Conservation (phyloP, 2,888 invertebrate species). For the Rhagophthalmus giganteus region DNA sequence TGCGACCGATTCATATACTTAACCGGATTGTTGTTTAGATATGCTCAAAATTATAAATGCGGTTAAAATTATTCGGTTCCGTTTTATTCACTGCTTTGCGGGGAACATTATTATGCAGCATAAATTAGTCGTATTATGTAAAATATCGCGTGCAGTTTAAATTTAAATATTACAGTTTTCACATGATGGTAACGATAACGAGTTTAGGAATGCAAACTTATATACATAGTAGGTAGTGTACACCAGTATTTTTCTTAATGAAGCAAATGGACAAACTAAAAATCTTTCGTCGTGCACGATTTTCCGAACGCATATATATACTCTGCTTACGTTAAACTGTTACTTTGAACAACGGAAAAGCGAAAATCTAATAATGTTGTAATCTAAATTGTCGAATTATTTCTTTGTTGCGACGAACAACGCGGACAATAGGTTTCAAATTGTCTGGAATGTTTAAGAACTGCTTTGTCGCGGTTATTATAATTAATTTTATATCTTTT, state of each 20-base stretch:
- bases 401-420: background rate
- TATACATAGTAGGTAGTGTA: too few species aligned
- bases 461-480: too few species aligned
- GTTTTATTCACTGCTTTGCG: conserved; percentile 19
- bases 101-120: conserved; percentile 31
- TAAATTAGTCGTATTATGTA: conserved; percentile 32
- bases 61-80: conserved; percentile 23
- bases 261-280: background rate
- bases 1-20: too few species aligned
- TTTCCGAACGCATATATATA: background rate
- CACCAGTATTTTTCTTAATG: background rate
- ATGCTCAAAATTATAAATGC: conserved; percentile 22
- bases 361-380: background rate
- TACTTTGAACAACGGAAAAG: background rate
- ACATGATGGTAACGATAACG: conserved; percentile 18
- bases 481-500: too few species aligned
- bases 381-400: background rate
- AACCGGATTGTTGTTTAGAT: conserved; percentile 11
- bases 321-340: background rate
- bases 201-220: conserved; percentile 3
- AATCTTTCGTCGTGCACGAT: background rate
- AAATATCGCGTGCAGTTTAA: conserved; percentile 32
- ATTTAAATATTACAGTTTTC: conserved; percentile 29
- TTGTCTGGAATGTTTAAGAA: background rate
- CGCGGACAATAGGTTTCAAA: background rate